A percentile compares a stretch with the other conserved stretches of the same genome.
Evolutionary conservation across 1,140 invertebrate genomes (phyloP).

Genomic region (Cepaea nemoralis): DNA sequence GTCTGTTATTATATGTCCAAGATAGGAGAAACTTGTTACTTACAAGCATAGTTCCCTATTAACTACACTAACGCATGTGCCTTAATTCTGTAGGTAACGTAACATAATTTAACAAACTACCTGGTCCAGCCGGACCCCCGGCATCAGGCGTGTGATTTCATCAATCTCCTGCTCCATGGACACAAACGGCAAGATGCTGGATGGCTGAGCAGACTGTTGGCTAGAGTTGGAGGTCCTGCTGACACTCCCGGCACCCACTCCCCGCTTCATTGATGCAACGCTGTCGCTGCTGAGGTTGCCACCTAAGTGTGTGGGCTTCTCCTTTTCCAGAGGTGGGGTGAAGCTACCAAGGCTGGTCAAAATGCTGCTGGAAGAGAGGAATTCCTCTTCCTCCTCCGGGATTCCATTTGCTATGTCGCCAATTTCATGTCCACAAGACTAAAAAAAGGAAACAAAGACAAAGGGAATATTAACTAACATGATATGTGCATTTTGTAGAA

Average conservation of each 20-base stretch:
- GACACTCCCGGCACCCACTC: not conserved
- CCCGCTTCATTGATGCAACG: not conserved
- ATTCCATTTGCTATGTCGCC: conserved; percentile 45
- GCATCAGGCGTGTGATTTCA: conserved; percentile 15
- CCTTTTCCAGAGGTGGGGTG: not conserved
- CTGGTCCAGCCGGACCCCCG: conserved; percentile 27
- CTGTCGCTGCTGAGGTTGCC: not conserved
- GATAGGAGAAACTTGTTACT: no score
- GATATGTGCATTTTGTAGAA: no score
- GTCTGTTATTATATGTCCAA: no score
- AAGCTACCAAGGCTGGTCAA: not conserved
- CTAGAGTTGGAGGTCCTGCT: not conserved
- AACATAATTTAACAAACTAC: no score
- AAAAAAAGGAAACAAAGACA: conserved; percentile 24
- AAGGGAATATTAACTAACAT: not conserved
- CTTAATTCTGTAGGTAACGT: no score
- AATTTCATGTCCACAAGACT: conserved; percentile 71
- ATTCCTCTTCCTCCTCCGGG: conserved; percentile 11
- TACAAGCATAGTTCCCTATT: no score
- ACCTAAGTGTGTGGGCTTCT: not conserved
- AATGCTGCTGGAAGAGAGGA: not conserved
- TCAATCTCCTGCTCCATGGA: conserved; percentile 21
- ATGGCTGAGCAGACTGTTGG: not conserved
- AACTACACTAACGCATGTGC: no score
- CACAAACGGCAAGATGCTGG: conserved; percentile 1